These are phyloP conservation scores for Drosophila aff. DNA, from an alignment of 1,140 invertebrate genomes.

Conservation along the genomic window DNA sequence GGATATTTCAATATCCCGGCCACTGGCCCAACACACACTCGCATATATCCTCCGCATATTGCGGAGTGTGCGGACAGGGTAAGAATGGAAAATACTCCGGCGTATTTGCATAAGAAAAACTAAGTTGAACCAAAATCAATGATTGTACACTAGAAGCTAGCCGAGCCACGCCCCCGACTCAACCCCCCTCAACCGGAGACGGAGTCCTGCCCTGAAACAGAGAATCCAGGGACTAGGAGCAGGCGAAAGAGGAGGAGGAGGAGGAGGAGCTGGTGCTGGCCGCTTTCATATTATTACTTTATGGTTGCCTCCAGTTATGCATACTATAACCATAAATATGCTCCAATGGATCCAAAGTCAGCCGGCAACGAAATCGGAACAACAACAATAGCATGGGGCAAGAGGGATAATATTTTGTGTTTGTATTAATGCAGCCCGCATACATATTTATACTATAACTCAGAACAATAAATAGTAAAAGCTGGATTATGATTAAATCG, in stretches of 20 bases:
- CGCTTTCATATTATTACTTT: slow-evolving; percentile 80
- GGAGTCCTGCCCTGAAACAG: slow-evolving; percentile 61
- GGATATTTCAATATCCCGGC: slow-evolving; percentile 64
- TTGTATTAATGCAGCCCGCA: slow-evolving; percentile 76
- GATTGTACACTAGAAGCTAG: slow-evolving; percentile 72
- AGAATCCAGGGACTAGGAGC: not conserved
- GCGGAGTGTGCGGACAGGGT: slow-evolving; percentile 32
- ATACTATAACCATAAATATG: slow-evolving; percentile 83
- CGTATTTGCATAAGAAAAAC: slow-evolving; percentile 82
- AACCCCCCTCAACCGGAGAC: slow-evolving; percentile 15
- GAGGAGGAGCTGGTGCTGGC: slow-evolving; percentile 3
- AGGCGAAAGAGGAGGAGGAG: not conserved
- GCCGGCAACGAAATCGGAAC: slow-evolving; percentile 41
- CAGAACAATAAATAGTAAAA: slow-evolving; percentile 84
- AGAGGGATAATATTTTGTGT: slow-evolving; percentile 74
- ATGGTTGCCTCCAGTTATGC: slow-evolving; percentile 82
- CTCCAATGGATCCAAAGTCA: slow-evolving; percentile 53
- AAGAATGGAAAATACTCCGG: slow-evolving; percentile 72
- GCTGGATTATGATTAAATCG: slow-evolving; percentile 84
- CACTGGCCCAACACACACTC: slow-evolving; percentile 37
- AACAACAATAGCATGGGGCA: slow-evolving; percentile 9
- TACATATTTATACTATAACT: slow-evolving; percentile 83
- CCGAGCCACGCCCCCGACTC: slow-evolving; percentile 54
- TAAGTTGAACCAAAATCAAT: slow-evolving; percentile 81
- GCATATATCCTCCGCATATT: slow-evolving; percentile 7